Percentiles rank a stretch among this genome's conserved stretches.
phyloP scores from a whole-genome alignment of 1,140 invertebrate species.

The Diorhabda elongata region DNA sequence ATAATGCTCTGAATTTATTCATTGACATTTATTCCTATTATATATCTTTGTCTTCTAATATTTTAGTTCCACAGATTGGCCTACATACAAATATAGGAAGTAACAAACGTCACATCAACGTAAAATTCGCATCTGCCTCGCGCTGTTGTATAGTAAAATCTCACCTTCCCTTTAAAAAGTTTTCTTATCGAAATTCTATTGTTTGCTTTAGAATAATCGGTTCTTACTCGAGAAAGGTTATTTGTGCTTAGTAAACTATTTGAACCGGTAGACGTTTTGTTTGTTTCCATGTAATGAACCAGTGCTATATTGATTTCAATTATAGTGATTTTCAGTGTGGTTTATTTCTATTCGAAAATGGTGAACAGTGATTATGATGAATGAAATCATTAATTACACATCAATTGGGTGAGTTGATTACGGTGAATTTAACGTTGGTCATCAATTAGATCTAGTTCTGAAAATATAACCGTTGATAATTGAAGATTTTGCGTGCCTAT shows the following conservation, averaged over 20 bases:
- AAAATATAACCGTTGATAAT: too few relatives aligned
- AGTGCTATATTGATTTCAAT: background rate
- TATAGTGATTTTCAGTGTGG: background rate
- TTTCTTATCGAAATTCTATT: background rate
- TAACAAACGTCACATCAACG: background rate
- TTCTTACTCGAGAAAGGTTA: too few relatives aligned
- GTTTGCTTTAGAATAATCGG: background rate
- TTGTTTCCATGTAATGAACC: background rate
- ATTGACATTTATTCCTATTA: too few relatives aligned
- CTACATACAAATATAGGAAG: too few relatives aligned
- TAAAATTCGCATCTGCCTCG: background rate
- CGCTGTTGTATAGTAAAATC: background rate
- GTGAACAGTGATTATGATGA: background rate
- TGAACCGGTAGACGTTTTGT: too few relatives aligned
- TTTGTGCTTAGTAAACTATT: too few relatives aligned
- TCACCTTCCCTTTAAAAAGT: background rate
- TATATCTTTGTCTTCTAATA: too few relatives aligned
- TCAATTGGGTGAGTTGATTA: background rate
- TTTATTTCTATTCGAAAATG: background rate
- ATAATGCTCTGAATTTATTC: too few relatives aligned
- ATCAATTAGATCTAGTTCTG: background rate
- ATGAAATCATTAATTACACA: background rate
- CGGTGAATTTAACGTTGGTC: background rate
- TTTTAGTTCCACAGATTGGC: too few relatives aligned
- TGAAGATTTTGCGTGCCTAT: too few relatives aligned